Percentiles rank a stretch among this genome's conserved stretches.
Conservation (phyloP, 2,113 vertebrate species). For the Megaleporinus macrocephalus region DNA sequence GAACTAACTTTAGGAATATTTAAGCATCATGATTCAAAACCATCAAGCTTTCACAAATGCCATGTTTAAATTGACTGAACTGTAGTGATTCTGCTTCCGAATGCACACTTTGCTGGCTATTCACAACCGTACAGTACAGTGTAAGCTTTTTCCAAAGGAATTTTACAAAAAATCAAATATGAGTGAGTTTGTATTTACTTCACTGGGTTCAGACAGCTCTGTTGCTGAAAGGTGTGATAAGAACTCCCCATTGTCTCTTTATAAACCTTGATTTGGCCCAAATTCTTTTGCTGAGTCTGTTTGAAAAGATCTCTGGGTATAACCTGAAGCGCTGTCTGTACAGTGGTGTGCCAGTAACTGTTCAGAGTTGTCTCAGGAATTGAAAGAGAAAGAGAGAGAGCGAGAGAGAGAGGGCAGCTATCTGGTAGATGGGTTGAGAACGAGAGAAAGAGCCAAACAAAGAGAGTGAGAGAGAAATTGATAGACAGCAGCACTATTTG, state of each 20-base stretch:
- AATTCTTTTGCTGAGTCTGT: background rate
- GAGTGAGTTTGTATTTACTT: background rate
- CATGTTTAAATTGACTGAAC: background rate
- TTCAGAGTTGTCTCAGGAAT: conserved; percentile 6
- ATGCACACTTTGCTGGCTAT: background rate
- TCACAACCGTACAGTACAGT: background rate
- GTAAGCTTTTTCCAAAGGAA: background rate
- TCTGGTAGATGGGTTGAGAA: too few relatives aligned
- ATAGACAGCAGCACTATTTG: too few relatives aligned
- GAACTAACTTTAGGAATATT: background rate
- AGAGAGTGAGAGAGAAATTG: too few relatives aligned
- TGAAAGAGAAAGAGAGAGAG: background rate
- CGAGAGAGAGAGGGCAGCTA: background rate
- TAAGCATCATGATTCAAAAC: background rate
- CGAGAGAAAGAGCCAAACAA: too few relatives aligned
- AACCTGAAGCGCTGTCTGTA: background rate
- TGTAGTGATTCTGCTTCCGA: background rate
- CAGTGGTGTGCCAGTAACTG: background rate
- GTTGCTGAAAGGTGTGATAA: background rate
- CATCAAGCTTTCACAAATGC: background rate
- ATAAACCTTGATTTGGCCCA: background rate
- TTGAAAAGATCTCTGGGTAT: conserved; percentile 6
- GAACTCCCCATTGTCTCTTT: background rate
- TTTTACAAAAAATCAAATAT: background rate
- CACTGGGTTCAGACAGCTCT: background rate